Evolutionary conservation across 1,140 invertebrate species (phyloP), one percentile per base, ranked within the genome.

Genomic region (Mesaphorura yosii): DNA sequence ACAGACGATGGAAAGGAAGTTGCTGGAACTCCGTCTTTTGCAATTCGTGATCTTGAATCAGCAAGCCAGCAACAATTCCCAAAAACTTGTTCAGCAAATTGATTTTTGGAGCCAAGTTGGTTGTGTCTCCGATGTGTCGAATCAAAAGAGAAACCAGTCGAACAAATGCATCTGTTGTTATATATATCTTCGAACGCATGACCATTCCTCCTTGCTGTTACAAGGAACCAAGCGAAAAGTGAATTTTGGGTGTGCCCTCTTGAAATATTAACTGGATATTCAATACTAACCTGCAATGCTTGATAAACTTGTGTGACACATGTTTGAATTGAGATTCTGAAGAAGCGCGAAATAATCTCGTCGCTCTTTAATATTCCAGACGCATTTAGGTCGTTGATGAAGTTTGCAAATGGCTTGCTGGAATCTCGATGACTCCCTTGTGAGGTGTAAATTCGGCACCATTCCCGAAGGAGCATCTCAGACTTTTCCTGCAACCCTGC

Each of bases 331-430:
- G 89, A 93, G 19, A 96, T 79, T 25, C 94, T 81, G 75, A 99
- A 98, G 72, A 99, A 98, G 55, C 93, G 71, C 0, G 91, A 93
- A 48, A 98, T 95, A 53, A 94, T 76, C 67, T 99, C 94, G 65
- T 99, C 96, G 0, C 90, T 94, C 68, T 97, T 96, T 14, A 98
- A 71, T 42, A 98, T 92, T 2, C 94, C 94, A 61, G 95, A 89
- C 52, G 87, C 78, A 65, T 95, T 95, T 90, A 98, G 93, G 68
- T 80, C 74, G 64, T 92, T 86, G 0, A 97, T 89, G 71, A 97
- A 95, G 45, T 86, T 72, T 29, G 85, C 81, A 66, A 98, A 96
- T n/a, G 92, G 88, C 66, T 94, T 93, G 1, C 82, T 84, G 4
- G 89, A 85, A 69, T 97, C 93, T 38, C 86, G 77, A 0, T 82